Evolutionary conservation across 2,797 vertebrate genomes (phyloP), one percentile per base, ranked within the genome.

Genomic region (Rhyacichthys aspro): DNA sequence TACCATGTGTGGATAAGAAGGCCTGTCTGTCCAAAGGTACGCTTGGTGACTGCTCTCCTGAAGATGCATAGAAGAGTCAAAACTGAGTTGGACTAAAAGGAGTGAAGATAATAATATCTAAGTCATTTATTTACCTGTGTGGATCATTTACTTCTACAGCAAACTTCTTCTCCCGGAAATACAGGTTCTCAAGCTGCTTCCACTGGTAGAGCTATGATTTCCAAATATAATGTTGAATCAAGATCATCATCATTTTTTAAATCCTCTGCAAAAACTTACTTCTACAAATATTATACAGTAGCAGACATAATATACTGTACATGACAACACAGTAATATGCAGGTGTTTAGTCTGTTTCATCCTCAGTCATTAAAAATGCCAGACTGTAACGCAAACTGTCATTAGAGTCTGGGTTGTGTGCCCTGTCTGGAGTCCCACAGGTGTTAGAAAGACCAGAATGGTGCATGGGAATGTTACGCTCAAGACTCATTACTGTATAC

Each of bases 1-100:
- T 99, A 99, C 98, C 98, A 99, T 0, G 97, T 98, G 76, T 99
- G 96, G 79, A 99, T 97, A n/a, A 97, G 95, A 0, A 99, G 94
- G 54, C 95, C 97, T 0, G 96, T 97, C 90, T 99, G 98, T 58
- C 98, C 98, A 45, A 99, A 99, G 0, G 97, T 99, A 78, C 98
- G 96, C 75, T 97, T 96, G 49, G 96, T 99, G 84, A 99, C 97
- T 0, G 97, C 95, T 61, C 97, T 94, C 89, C 97, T 99, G 57
- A 38, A 56, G 46, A 66, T 3, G 65, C 36, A 72, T 15, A 38
- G 6, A 49, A 15, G 64, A 52, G 32, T 14, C 49, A 15, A 46
- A n/a, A 33, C 8, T 34, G 1, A 16, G 10, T 11, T 45, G 9
- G 55, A 16, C 33, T 23, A 2, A 9, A 33, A 37, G 54, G 32